These are phyloP conservation scores for western clawed frog (Xenopus tropicalis) DNA, from an alignment of 2,113 vertebrate species.

Conservation along the genomic window UCB_Xtro_10.0 CM004450.2:63706501-63707000, in stretches of 20 bases:
- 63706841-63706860: neutral
- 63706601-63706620: neutral
- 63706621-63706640: constrained; percentile 20
- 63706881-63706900: neutral
- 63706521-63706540: neutral
- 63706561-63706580: accelerated
- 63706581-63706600: constrained; percentile 10
- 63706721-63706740: neutral
- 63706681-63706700: neutral
- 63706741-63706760: accelerated
- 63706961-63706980: neutral
- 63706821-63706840: constrained; percentile 21
- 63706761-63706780: constrained; percentile 6
- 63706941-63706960: neutral
- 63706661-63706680: constrained; percentile 2
- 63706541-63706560: neutral
- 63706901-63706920: neutral
- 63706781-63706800: constrained; percentile 9
- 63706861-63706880: constrained; percentile 5
- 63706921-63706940: neutral
- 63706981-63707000: neutral
- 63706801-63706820: neutral
- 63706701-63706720: neutral
- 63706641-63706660: constrained; percentile 40
- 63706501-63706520: too few relatives aligned